Evolutionary conservation across 2,797 vertebrate species (phyloP).

Genomic region (Xiphorhynchus erythropygius): DNA sequence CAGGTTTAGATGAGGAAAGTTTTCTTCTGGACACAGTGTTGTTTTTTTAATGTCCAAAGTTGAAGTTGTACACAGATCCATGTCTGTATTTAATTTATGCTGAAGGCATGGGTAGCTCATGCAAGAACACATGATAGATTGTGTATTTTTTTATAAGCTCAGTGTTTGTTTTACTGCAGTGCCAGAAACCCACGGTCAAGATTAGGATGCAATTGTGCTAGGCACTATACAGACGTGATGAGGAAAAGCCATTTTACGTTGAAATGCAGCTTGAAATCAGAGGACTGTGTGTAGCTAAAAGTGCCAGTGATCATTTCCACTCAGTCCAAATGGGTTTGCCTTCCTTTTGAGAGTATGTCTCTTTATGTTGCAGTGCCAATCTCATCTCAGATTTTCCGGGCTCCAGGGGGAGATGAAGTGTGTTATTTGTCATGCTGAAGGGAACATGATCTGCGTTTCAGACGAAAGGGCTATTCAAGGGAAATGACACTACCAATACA

Average conservation of each 20-base stretch:
- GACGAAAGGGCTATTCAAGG: neutral
- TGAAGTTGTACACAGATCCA: neutral
- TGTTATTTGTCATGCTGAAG: neutral
- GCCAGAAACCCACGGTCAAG: neutral
- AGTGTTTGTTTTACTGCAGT: neutral
- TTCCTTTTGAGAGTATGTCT: neutral
- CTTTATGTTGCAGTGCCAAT: neutral
- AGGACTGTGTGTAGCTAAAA: neutral
- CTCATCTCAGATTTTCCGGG: constrained; percentile 31
- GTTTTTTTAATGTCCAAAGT: neutral
- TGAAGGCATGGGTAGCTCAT: neutral
- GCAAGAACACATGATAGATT: neutral
- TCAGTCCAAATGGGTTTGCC: neutral
- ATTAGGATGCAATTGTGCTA: neutral
- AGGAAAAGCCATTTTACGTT: neutral
- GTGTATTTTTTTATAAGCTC: neutral
- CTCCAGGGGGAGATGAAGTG: neutral
- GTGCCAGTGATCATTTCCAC: neutral
- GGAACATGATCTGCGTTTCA: neutral
- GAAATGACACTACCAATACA: neutral
- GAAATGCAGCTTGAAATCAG: neutral
- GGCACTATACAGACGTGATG: neutral
- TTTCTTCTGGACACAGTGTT: neutral
- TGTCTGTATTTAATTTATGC: neutral
- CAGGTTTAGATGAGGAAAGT: neutral